phyloP scores from a whole-genome alignment of 2,113 vertebrate species.

The Dipodomys spectabilis region DNA sequence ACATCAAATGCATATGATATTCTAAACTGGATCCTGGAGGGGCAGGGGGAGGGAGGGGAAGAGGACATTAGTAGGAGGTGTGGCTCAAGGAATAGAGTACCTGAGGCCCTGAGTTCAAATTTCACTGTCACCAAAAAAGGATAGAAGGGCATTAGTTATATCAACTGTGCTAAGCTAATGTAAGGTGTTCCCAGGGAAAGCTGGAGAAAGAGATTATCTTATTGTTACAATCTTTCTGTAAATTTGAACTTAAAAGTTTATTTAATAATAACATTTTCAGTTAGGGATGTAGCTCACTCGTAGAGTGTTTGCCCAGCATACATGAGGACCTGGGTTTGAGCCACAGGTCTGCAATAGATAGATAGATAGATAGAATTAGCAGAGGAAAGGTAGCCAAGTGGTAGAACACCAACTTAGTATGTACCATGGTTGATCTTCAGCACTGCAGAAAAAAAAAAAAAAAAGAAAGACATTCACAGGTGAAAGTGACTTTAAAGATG shows the following conservation, averaged over 20 bases:
- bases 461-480: not conserved
- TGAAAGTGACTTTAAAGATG: not conserved
- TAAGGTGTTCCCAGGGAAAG: not conserved
- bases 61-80: too few species aligned
- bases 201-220: not conserved
- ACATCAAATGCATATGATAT: not conserved
- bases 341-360: not conserved
- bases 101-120: too few species aligned
- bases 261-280: constrained; percentile 29
- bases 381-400: too few species aligned
- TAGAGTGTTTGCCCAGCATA: not conserved
- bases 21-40: not conserved
- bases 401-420: too few species aligned
- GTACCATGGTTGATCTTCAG: too few species aligned
- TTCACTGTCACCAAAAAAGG: not conserved
- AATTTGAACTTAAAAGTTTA: not conserved
- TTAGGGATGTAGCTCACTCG: not conserved
- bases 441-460: too few species aligned
- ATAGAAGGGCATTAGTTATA: not conserved
- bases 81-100: too few species aligned
- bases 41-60: too few species aligned
- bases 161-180: not conserved
- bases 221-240: not conserved
- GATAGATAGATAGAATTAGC: not conserved
- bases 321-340: not conserved